Evolutionary conservation across 1,140 invertebrate genomes (phyloP), one percentile per base, ranked within the genome.

Genomic region (Drosophila melanica): DNA sequence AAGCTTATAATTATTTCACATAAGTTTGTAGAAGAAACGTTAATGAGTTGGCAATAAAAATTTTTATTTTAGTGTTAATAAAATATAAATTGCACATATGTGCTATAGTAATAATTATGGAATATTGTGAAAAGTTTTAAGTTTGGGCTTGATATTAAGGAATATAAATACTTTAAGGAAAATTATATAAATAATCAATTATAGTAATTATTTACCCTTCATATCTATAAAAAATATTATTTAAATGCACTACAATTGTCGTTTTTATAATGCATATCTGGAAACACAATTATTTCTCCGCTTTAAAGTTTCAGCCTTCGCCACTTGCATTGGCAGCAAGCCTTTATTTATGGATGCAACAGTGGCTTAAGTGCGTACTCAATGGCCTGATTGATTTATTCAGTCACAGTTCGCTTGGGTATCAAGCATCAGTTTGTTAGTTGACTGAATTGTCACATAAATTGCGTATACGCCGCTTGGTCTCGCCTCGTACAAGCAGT

Each of bases 1-100:
- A 62, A 80, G 53, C 47, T 70, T 48, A 65, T 62, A 77, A 80
- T 85, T 85, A 85, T 85, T 82, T 35, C 9, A 20, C 8, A 16
- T 10, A 62, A 69, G 48, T 69, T 69, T 69, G 47, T 37, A 35
- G 3, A 33, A 23, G 10, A 12, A 10, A 11, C 10, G n/a, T 41
- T 53, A 58, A 33, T 53, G 33, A 39, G 59, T 27, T 20, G 20
- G 14, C 58, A 14, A 50, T 65, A 37, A 53, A 60, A 35, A 51
- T 16, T 30, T 30, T 41, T 50, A 23, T n/a, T 48, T 57, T 20
- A 37, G 63, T 44, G 62, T 33, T 27, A 54, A 37, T 33, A 53
- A 18, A 20, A 18, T n/a, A 23, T 45, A 55, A 55, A 42, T 55
- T 30, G 23, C 51, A n/a, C 51, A 55, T 65, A 27, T 65, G 51